Percentiles rank a stretch among this genome's conserved stretches.
phyloP scores from a whole-genome alignment of 1,140 invertebrate species.

The Pristionchus pacificus region DNA sequence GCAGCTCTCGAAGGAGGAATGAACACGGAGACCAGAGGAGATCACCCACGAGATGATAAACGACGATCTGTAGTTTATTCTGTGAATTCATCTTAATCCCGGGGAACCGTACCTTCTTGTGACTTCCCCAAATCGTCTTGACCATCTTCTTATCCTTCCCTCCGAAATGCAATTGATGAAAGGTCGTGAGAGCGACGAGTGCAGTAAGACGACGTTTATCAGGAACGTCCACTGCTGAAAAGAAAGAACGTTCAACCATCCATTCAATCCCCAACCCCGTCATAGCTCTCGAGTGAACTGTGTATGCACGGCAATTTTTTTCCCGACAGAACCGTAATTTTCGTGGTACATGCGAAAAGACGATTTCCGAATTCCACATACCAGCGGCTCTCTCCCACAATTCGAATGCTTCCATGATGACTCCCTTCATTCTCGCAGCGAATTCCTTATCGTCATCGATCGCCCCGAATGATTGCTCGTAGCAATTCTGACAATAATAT shows the following conservation, averaged over 20 bases:
- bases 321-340: no score
- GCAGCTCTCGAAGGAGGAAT: conserved; percentile 69
- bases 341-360: conserved; percentile 8
- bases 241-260: conserved; percentile 13
- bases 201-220: conserved; percentile 12
- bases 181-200: conserved; percentile 10
- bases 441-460: conserved; percentile 30
- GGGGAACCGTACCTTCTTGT: conserved; percentile 16
- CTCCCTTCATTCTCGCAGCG: conserved; percentile 22
- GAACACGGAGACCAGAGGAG: conserved; percentile 74
- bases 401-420: background rate
- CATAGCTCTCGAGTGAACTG: no score
- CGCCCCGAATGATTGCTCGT: conserved; percentile 35
- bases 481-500: conserved; percentile 27
- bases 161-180: conserved; percentile 14
- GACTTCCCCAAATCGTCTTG: conserved; percentile 25
- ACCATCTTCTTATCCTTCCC: conserved; percentile 31
- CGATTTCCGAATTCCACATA: background rate
- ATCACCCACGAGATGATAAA: conserved; percentile 71
- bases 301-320: no score
- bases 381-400: conserved; percentile 25
- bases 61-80: conserved; percentile 63
- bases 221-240: conserved; percentile 7
- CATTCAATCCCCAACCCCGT: no score
- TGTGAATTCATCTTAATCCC: background rate